Conservation (phyloP, 2,888 invertebrate species). For the Argynnis bischoffii region DNA sequence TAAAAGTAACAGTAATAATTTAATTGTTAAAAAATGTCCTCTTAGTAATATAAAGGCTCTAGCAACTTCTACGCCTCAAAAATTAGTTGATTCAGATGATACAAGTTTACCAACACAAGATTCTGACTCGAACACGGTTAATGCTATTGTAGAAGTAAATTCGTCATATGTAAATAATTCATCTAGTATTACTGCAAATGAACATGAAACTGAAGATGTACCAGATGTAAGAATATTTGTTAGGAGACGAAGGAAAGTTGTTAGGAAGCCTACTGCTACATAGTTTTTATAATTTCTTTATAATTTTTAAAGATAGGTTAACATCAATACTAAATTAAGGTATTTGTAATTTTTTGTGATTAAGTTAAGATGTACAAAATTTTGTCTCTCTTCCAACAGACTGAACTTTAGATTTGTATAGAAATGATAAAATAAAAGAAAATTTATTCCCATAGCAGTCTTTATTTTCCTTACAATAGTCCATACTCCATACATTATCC, state of each 20-base stretch:
- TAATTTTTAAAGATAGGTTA: background rate
- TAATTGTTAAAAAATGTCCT: conserved; percentile 14
- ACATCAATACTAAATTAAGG: background rate
- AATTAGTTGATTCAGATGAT: conserved; percentile 43
- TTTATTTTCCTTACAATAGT: conserved; percentile 67
- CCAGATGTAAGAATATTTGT: conserved; percentile 72
- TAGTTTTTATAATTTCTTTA: background rate
- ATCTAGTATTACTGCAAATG: conserved; percentile 28
- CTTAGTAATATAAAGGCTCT: conserved; percentile 19
- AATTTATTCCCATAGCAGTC: conserved; percentile 73
- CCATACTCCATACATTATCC: conserved; percentile 39
- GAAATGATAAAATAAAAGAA: conserved; percentile 44
- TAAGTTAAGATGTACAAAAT: background rate
- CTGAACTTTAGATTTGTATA: conserved; percentile 28
- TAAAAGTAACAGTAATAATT: background rate
- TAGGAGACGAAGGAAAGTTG: conserved; percentile 59
- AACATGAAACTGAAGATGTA: conserved; percentile 51
- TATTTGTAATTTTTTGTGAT: background rate
- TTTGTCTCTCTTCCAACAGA: conserved; percentile 18
- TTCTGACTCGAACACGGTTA: conserved; percentile 10
- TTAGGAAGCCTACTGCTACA: conserved; percentile 44
- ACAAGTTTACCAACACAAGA: conserved; percentile 25
- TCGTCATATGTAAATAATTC: conserved; percentile 41
- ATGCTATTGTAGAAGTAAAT: conserved; percentile 36
- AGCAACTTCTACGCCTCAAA: conserved; percentile 60